phyloP scores from a whole-genome alignment of 2,797 vertebrate species.

The Gadopsis marmoratus region DNA sequence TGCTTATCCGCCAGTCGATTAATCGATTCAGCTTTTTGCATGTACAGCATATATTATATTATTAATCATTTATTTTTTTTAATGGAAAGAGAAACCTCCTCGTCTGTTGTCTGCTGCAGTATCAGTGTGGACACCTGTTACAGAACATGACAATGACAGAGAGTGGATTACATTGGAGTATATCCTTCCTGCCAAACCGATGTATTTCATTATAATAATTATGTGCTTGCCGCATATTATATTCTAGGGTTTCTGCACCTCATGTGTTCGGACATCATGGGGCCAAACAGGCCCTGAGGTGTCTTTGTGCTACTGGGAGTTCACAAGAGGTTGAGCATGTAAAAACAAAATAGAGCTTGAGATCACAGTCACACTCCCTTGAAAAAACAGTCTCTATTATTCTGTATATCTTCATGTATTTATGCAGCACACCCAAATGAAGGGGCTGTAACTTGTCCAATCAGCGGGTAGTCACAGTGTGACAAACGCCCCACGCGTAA shows the following conservation, averaged over 20 bases:
- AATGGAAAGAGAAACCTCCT: background rate
- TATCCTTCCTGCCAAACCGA: background rate
- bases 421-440: slow-evolving; percentile 48
- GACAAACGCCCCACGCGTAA: slow-evolving; percentile 70
- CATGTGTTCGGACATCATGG: slow-evolving; percentile 14
- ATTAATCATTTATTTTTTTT: too few species aligned
- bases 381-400: slow-evolving; percentile 58
- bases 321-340: slow-evolving; percentile 54
- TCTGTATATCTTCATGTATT: slow-evolving; percentile 63
- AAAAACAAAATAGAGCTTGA: slow-evolving; percentile 60
- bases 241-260: slow-evolving; percentile 27
- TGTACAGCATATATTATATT: background rate
- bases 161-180: slow-evolving; percentile 17
- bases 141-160: slow-evolving; percentile 17
- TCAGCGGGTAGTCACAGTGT: slow-evolving; percentile 56
- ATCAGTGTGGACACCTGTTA: background rate
- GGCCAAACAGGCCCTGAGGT: slow-evolving; percentile 39
- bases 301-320: slow-evolving; percentile 55
- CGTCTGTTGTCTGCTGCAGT: slow-evolving; percentile 6
- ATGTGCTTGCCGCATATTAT: slow-evolving; percentile 11
- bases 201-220: slow-evolving; percentile 48
- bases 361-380: slow-evolving; percentile 37
- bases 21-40: background rate
- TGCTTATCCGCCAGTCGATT: background rate
- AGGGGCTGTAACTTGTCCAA: slow-evolving; percentile 56